These are phyloP conservation scores for Oxygymnocypris stewartii DNA, from an alignment of 2,113 vertebrate genomes.

Conservation along the genomic window DNA sequence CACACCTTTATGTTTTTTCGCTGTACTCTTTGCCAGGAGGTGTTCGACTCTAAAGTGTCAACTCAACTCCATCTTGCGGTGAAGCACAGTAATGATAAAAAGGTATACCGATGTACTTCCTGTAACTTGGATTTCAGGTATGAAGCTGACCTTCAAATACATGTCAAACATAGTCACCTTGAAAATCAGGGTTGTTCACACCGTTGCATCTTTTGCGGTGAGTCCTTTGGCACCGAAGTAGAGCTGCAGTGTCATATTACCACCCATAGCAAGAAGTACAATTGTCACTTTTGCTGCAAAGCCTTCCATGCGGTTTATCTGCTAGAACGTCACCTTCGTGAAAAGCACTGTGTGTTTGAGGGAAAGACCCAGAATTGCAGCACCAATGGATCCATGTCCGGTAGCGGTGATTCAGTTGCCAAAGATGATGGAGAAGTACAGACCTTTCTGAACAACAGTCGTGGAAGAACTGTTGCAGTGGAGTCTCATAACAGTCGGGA, in stretches of 20 bases:
- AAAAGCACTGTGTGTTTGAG: constrained; percentile 95
- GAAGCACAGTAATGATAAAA: constrained; percentile 97
- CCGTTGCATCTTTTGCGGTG: constrained; percentile 93
- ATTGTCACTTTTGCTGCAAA: constrained; percentile 98
- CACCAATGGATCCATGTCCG: constrained; percentile 82
- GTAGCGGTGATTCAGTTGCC: constrained; percentile 75
- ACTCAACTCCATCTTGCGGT: constrained; percentile 97
- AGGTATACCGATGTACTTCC: constrained; percentile 93
- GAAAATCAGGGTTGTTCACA: constrained; percentile 81
- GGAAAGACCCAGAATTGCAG: constrained; percentile 90
- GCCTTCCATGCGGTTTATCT: constrained; percentile 95
- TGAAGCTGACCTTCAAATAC: constrained; percentile 92
- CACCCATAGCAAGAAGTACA: constrained; percentile 97
- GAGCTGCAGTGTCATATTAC: constrained; percentile 99
- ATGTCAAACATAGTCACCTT: constrained; percentile 96
- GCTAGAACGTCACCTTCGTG: constrained; percentile 93
- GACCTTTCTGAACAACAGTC: constrained; percentile 88
- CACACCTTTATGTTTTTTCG: constrained; percentile 98
- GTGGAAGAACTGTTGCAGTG: constrained; percentile 69
- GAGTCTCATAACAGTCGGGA: constrained; percentile 90
- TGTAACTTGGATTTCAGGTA: constrained; percentile 99
- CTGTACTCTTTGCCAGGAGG: constrained; percentile 96
- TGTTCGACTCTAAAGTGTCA: constrained; percentile 98
- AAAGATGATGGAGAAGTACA: constrained; percentile 93
- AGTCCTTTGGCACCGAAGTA: constrained; percentile 96